Base-by-base conservation (phyloP, 2,888 invertebrate genomes). In the Melipona beecheii region DNA sequence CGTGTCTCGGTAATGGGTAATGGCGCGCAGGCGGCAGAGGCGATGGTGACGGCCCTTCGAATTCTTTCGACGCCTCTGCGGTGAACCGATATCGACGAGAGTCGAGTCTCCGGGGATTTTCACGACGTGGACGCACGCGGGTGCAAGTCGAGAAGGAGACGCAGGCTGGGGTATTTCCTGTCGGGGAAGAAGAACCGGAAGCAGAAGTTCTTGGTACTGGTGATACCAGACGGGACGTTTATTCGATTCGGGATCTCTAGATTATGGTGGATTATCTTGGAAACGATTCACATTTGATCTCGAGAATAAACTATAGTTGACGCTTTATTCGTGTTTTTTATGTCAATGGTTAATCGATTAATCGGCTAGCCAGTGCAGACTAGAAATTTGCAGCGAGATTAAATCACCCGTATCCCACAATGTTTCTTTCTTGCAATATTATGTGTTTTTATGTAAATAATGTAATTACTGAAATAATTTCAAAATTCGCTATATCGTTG, bases 21-120 rank as follows among this genome's bases (percentile, higher is more conserved):
- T 24, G 58, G 58, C 15, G 6, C 27, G 27, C 1, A 1, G 1
- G 27, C 60, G 5, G 3, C 3, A 19, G 54, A 52, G 31, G 49
- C 43, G 24, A 19, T 27, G 15, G n/a, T 75, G 66, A 76, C 58
- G 76, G 76, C 27, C 27, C 71, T 66, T 76, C 36, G 58, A 76
- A 76, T 76, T 76, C 76, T 80, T 66, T 70, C 50, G 19, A 27
- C 19, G 27, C 24, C n/a, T 52, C 50, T 19, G 19, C 0, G 50
- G 65, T 27, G 64, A 31, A 31, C 36, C 62, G 36, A 64, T 52
- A 68, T 60, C 74, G 70, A 65, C 77, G 65, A 11, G 54, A 15
- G 31, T 31, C 31, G 31, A 6, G 64, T 64, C 77, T 27, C 77
- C 1, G n/a, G 27, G 77, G 77, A 71, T 60, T 73, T n/a, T 17